Evolutionary conservation across 2,888 invertebrate species (phyloP).

Genomic region (Empis stercorea): DNA sequence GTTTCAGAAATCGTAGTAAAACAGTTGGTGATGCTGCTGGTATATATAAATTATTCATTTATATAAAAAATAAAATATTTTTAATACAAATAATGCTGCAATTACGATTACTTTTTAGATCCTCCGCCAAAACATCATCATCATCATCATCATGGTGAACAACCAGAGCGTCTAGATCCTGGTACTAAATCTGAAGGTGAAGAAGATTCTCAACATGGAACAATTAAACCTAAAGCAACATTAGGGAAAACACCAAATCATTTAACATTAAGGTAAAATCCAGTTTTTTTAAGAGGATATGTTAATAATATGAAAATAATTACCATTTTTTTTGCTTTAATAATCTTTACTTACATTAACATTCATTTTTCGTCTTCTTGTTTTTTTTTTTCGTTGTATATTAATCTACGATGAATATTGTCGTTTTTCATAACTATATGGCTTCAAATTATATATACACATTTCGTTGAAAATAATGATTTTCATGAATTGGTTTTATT

Average conservation of each 20-base stretch:
- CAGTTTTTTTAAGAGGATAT: not conserved
- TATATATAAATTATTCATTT: constrained; percentile 26
- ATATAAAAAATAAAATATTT: too few relatives aligned
- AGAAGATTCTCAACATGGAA: constrained; percentile 62
- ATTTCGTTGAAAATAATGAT: too few relatives aligned
- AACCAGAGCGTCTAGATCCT: constrained; percentile 48
- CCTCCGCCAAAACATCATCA: constrained; percentile 22
- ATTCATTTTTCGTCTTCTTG: not conserved
- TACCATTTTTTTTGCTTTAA: not conserved
- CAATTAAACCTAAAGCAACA: constrained; percentile 48
- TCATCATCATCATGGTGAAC: constrained; percentile 31
- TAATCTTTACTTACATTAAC: not conserved
- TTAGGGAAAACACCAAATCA: constrained; percentile 88
- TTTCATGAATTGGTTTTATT: too few relatives aligned
- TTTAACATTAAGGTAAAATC: constrained; percentile 61
- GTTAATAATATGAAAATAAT: too few relatives aligned
- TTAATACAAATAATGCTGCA: too few relatives aligned
- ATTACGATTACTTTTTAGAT: too few relatives aligned
- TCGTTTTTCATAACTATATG: not conserved
- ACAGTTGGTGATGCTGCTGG: constrained; percentile 79
- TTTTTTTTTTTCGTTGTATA: not conserved
- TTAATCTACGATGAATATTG: not conserved
- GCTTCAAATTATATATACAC: too few relatives aligned
- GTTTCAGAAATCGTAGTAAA: constrained; percentile 75
- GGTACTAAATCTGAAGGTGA: constrained; percentile 81